These are phyloP conservation scores for Quadroppia sp. DNA, from an alignment of 2,888 invertebrate species.

Conservation along the genomic window DNA sequence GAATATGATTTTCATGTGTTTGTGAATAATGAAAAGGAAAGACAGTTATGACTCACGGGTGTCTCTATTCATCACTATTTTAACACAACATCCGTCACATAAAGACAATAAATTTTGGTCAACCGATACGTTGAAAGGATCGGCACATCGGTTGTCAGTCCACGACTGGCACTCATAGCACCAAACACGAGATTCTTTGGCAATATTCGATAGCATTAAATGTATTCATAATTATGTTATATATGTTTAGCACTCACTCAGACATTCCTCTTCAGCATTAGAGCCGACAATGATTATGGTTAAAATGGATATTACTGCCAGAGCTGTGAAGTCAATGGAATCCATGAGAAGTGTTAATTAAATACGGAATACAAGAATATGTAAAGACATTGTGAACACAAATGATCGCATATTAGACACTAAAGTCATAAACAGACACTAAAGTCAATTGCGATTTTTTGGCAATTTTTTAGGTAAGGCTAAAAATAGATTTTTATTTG, in stretches of 20 bases:
- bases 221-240: neutral
- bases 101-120: slow-evolving; percentile 64
- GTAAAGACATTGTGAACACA: no score
- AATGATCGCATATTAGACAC: no score
- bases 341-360: no score
- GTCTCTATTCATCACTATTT: slow-evolving; percentile 87
- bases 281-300: neutral
- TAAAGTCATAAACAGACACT: no score
- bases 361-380: no score
- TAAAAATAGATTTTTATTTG: neutral
- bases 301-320: slow-evolving; percentile 29
- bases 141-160: slow-evolving; percentile 81
- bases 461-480: neutral
- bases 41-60: slow-evolving; percentile 64
- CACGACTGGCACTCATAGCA: slow-evolving; percentile 93
- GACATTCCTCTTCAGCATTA: slow-evolving; percentile 47
- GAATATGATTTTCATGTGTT: no score
- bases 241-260: slow-evolving; percentile 44
- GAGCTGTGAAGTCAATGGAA: neutral
- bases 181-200: slow-evolving; percentile 45
- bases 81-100: slow-evolving; percentile 89
- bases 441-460: neutral
- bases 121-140: slow-evolving; percentile 88
- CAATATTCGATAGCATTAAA: no score
- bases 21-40: neutral